Evolutionary conservation across 2,113 vertebrate species (phyloP), one percentile per base, ranked within the genome.

Genomic region (Eurystomus gularis): DNA sequence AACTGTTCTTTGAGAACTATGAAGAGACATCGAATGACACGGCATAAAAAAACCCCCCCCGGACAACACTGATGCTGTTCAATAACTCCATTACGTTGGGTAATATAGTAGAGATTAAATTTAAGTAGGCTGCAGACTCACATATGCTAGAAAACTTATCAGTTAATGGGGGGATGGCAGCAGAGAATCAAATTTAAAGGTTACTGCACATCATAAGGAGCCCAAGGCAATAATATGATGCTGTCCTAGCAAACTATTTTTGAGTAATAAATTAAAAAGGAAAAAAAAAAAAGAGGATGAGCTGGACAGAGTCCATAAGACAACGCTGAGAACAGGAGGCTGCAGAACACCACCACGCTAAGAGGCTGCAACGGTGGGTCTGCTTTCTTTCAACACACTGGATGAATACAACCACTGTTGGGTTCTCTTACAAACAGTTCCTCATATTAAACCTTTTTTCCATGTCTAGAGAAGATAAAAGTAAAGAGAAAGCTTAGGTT

Each of bases 1-100:
- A 42, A 37, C 40, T 28, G 29, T 26, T 37, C 40, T 62, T 24
- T n/a, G n/a, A n/a, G n/a, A n/a, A n/a, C n/a, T n/a, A 48, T 1
- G 0, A 48, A 33, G 2, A 12, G 69, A 55, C 26, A 13, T 3
- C 7, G 40, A 42, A 65, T 1, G 9, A 60, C 80, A 57, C 1
- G 5, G 26, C 55, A 70, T 51, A 48, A 55, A 49, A 49, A 17
- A n/a, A n/a, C n/a, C n/a, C n/a, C 17, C 26, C 26, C 54, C 66
- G 5, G 26, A 11, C n/a, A 66, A 2, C 35, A 33, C 16, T 68
- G 61, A 55, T 28, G 25, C 25, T 81, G 42, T 55, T 49, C 37
- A 76, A 33, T 37, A 55, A 69, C 54, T 62, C 70, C 48, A 68
- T 82, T 24, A 51, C 33, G 18, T 11, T 37, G 31, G 54, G 42